Evolutionary conservation across 1,140 invertebrate genomes (phyloP), one percentile per base, ranked within the genome.

Genomic region (Solenopsis invicta): DNA sequence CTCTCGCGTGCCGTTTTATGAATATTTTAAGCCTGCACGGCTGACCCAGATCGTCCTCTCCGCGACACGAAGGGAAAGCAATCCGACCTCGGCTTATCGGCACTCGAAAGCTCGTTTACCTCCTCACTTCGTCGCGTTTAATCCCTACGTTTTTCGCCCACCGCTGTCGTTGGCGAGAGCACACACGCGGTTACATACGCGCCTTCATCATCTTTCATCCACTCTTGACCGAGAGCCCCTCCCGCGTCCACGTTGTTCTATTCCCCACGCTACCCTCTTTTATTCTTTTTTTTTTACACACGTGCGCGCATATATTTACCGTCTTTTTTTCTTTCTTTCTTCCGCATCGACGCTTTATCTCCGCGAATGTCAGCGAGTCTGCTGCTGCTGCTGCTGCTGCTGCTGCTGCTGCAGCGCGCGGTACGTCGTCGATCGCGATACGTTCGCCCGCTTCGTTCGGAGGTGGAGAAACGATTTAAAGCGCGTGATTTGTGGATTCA

Each of bases 21-120:
- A 94, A 94, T 94, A 94, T 94, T 94, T 94, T 91, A 94, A 94
- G 93, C 92, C 2, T 29, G 29, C 84, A 89, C 91, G 86, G 90
- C 92, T 94, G 94, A 94, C 94, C 94, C 90, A 94, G 93, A 94
- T 94, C 92, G 91, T 94, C 90, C 89, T 92, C 90, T 90, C 92
- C 89, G 87, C 90, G 90, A 91, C 91, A 92, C 45, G 92, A 69
- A 50, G 41, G 80, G 91, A 91, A 92, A 85, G 69, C 81, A 77
- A 91, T 82, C 88, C 81, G 84, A 82, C 69, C 84, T 89, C 76
- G 41, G 37, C 21, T 59, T 59, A 61, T 74, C 61, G 80, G 41
- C 72, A 61, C 78, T 85, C 80, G 59, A 10, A 66, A 72, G 52
- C 80, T 76, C 88, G 34, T 89, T 90, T 85, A 81, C 72, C 56